Conservation (phyloP, 2,113 vertebrate genomes). For the Neolamprologus fasciatus region DNA sequence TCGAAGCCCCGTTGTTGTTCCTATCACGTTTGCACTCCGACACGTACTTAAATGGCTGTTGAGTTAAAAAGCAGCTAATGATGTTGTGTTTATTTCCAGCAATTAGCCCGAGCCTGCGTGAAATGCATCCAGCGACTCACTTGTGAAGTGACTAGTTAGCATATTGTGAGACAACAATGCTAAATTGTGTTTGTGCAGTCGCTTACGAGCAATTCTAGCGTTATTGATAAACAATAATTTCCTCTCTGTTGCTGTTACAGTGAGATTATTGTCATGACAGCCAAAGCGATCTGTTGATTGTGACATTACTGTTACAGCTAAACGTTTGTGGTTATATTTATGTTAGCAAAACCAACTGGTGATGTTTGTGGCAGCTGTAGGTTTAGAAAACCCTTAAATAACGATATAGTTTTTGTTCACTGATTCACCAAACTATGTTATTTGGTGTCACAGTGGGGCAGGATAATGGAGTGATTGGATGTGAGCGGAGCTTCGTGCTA, state of each 20-base stretch:
- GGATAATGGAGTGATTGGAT: not conserved
- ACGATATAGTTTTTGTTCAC: not conserved
- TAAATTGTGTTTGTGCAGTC: not conserved
- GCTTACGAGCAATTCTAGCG: not conserved
- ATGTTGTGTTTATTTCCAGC: slow-evolving; percentile 28
- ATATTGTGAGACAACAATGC: not conserved
- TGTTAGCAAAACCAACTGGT: not conserved
- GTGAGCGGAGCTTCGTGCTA: not conserved
- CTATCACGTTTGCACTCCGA: not conserved
- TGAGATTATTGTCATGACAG: not conserved
- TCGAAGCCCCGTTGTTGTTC: not conserved
- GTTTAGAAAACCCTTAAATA: not conserved
- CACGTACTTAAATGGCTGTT: not conserved
- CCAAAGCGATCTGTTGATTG: not conserved
- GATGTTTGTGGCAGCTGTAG: not conserved
- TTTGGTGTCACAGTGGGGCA: not conserved
- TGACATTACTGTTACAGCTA: slow-evolving; percentile 19
- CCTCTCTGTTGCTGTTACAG: not conserved
- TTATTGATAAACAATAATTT: not conserved
- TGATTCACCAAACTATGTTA: not conserved
- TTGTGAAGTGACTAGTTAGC: not conserved
- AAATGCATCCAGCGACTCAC: not conserved
- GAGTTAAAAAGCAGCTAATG: slow-evolving; percentile 22
- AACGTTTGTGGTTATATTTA: not conserved
- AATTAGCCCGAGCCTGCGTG: slow-evolving; percentile 25